Percentiles rank a stretch among this genome's conserved stretches.
Evolutionary conservation across 1,140 invertebrate species (phyloP).

Genomic region (Trichogramma pretiosum): DNA sequence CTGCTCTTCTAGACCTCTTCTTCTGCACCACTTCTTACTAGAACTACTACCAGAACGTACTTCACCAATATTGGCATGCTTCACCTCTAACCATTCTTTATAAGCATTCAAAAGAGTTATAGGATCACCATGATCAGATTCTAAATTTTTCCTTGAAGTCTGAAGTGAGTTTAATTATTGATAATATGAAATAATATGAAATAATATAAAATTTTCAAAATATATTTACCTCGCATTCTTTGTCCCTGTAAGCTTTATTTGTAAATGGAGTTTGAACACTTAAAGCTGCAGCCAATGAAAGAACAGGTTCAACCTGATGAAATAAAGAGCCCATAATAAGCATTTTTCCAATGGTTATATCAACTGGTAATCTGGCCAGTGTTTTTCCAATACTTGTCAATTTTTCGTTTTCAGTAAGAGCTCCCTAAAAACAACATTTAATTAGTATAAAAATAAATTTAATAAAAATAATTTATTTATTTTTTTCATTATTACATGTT

Average conservation of each 20-base stretch:
- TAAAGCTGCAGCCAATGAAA: constrained; percentile 83
- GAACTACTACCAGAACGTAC: constrained; percentile 33
- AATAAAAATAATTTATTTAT: constrained; percentile 12
- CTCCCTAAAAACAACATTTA: constrained; percentile 52
- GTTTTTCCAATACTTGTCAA: constrained; percentile 86
- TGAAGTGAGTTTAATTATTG: constrained; percentile 29
- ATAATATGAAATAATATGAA: background rate
- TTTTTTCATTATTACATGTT: constrained; percentile 56
- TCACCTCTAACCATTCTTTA: constrained; percentile 80
- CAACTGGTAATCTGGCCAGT: constrained; percentile 83
- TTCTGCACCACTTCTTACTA: constrained; percentile 75
- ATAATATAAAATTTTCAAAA: background rate
- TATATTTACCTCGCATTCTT: constrained; percentile 62
- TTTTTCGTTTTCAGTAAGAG: constrained; percentile 72
- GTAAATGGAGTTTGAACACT: constrained; percentile 92
- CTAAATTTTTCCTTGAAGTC: constrained; percentile 68
- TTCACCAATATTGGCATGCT: constrained; percentile 44
- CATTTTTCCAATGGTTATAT: constrained; percentile 94
- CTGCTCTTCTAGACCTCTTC: constrained; percentile 87
- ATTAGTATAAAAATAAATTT: constrained; percentile 20
- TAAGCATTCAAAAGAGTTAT: constrained; percentile 85
- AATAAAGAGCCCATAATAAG: constrained; percentile 87
- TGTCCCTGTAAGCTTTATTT: constrained; percentile 75
- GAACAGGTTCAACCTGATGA: constrained; percentile 80
- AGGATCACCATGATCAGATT: constrained; percentile 92